These are phyloP conservation scores for Aphelenchoides fujianensis DNA, from an alignment of 1,140 invertebrate species.

Conservation along the genomic window DNA sequence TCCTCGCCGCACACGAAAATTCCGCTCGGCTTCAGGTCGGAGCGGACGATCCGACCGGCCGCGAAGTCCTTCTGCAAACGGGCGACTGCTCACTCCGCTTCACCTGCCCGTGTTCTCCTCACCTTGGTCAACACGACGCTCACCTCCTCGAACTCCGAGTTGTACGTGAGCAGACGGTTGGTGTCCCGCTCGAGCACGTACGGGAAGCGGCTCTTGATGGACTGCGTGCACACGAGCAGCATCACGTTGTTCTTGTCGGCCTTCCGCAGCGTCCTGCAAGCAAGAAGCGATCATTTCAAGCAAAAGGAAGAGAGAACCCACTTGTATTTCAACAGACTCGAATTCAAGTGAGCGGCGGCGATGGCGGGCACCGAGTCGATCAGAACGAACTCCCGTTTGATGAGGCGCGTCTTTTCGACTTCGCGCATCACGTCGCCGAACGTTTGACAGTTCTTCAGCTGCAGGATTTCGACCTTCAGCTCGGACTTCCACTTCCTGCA, in stretches of 20 bases:
- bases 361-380: background rate
- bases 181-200: background rate
- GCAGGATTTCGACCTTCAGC: background rate
- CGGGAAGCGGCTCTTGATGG: background rate
- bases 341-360: background rate
- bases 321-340: background rate
- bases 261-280: constrained; percentile 14
- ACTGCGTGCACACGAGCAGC: background rate
- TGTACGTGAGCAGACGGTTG: background rate
- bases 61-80: constrained; percentile 11
- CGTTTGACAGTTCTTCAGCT: background rate
- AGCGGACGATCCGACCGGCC: background rate
- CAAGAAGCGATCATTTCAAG: background rate
- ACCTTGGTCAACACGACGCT: constrained; percentile 14
- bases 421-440: constrained; percentile 17
- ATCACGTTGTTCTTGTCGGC: constrained; percentile 9
- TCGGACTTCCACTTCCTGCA: constrained; percentile 16
- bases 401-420: background rate
- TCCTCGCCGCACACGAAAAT: constrained; percentile 27
- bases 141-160: background rate
- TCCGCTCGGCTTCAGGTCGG: constrained; percentile 14
- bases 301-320: background rate
- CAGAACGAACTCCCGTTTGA: constrained; percentile 15
- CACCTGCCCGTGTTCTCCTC: background rate
- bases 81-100: background rate